phyloP scores from a whole-genome alignment of 1,140 invertebrate species.

The Camponotus vicinus region DNA sequence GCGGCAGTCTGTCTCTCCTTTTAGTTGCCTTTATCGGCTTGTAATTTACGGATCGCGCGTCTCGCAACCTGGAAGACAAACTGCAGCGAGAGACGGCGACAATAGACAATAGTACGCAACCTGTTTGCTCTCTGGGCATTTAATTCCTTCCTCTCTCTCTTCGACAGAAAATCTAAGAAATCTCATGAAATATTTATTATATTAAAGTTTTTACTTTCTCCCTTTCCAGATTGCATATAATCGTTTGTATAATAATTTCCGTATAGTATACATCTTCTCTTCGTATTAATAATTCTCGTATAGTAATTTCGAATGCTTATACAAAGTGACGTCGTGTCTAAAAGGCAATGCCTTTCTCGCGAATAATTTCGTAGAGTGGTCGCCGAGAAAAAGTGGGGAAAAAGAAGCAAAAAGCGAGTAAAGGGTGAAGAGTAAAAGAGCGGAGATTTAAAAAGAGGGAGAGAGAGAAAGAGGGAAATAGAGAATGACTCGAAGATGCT shows the following conservation, averaged over 20 bases:
- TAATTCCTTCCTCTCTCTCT: background rate
- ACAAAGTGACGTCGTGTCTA: slow-evolving; percentile 20
- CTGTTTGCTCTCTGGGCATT: slow-evolving; percentile 19
- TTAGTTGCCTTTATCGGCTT: slow-evolving; percentile 51
- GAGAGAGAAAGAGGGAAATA: background rate
- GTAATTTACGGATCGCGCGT: slow-evolving; percentile 64
- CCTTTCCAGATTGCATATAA: slow-evolving; percentile 22
- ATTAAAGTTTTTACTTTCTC: background rate
- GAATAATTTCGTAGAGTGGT: slow-evolving; percentile 59
- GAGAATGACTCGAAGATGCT: slow-evolving; percentile 52
- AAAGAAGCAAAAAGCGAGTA: background rate
- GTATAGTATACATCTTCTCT: background rate
- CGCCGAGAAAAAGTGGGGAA: slow-evolving; percentile 14
- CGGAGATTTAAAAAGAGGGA: background rate
- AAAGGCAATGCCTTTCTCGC: slow-evolving; percentile 51
- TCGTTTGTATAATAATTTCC: slow-evolving; percentile 16
- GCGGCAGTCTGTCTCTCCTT: slow-evolving; percentile 63
- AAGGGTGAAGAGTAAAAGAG: slow-evolving; percentile 4
- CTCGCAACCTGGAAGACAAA: slow-evolving; percentile 50
- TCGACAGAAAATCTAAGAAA: slow-evolving; percentile 22
- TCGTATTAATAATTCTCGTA: background rate
- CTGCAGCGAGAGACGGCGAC: background rate
- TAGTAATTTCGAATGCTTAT: background rate
- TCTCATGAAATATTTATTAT: background rate
- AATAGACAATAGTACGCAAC: slow-evolving; percentile 25